Conservation (phyloP, 2,113 vertebrate species). For the Phaethon lepturus region DNA sequence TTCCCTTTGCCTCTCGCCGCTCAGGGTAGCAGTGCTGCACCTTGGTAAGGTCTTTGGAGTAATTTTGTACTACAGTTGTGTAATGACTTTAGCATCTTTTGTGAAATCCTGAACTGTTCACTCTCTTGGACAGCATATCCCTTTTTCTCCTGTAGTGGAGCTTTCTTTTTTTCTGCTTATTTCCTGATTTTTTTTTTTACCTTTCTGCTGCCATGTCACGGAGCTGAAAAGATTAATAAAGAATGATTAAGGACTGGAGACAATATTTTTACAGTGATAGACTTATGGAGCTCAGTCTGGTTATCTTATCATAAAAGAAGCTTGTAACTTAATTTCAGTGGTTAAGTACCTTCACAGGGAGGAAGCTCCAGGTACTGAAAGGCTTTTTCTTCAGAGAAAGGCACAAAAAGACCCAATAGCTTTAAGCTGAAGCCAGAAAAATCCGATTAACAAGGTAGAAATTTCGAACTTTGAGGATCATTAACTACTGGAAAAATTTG, state of each 20-base stretch:
- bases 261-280: neutral
- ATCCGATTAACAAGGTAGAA: neutral
- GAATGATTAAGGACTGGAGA: conserved; percentile 12
- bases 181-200: neutral
- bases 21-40: neutral
- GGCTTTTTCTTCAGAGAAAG: neutral
- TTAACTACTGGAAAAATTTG: neutral
- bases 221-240: conserved; percentile 24
- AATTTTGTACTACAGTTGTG: accelerated
- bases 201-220: neutral
- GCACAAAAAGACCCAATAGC: neutral
- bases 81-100: neutral
- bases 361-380: neutral
- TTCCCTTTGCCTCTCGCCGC: accelerated
- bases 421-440: neutral
- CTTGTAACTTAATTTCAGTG: conserved; percentile 40
- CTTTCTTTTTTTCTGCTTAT: neutral
- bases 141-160: neutral
- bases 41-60: accelerated
- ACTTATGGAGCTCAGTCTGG: conserved; percentile 4
- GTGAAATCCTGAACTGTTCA: neutral
- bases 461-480: neutral
- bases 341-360: neutral
- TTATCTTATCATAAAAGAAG: conserved; percentile 28
- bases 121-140: neutral